Evolutionary conservation across 2,113 vertebrate species (phyloP), one percentile per base, ranked within the genome.

Genomic region (Hassar affinis): DNA sequence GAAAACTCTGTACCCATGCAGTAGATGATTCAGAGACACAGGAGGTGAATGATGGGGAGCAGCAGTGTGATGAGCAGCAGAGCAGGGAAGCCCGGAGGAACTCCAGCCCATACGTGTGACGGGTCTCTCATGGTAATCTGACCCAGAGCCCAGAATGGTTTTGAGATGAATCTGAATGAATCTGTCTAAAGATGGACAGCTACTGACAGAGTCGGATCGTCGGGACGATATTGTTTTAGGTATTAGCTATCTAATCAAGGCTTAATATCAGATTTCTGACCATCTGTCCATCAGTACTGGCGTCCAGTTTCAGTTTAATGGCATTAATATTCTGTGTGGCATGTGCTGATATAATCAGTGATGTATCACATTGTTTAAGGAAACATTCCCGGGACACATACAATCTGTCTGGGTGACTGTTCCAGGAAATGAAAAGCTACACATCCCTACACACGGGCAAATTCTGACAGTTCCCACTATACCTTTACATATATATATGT

Each of bases 21-120:
- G 66, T 54, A 20, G 54, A 30, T 35, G 38, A 74, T 66, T 68
- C 27, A 64, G 68, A 61, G 30, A 72, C 38, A 42, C 12, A 51
- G 66, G 5, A 45, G 6, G 52, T 78, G 49, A 84, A 42, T 66
- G 68, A 79, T 83, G 47, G 14, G 42, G 59, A 88, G 87, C 85
- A 86, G 85, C 76, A 86, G 45, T 35, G 81, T 83, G 30, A 76
- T 64, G 79, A 88, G 79, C 85, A 88, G 83, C 83, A 86, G 72
- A 74, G 64, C 38, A 20, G 49, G 71, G 61, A 18, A 66, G 85
- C 69, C 82, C 78, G 76, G 82, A 88, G 82, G 51, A 76, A 33
- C 82, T 11, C 61, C 27, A 72, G 84, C 79, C 78, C 68, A n/a
- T 27, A 78, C 2, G 2, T 30, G 49, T 71, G 45, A 59, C 81